phyloP scores from a whole-genome alignment of 1,140 invertebrate species.

The Leptinotarsa defecta region DNA sequence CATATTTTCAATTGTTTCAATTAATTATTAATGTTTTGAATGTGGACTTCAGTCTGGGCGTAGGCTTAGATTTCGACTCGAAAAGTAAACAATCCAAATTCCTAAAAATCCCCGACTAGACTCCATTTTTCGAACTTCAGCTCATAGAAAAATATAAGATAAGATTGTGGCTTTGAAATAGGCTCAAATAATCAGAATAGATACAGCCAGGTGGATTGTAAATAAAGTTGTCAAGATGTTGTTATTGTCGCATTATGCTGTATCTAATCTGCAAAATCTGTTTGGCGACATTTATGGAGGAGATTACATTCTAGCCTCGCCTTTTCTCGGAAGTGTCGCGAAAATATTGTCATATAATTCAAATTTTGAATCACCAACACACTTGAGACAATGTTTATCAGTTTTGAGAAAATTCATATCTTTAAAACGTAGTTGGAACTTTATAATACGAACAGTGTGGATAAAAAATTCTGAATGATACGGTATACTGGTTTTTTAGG shows the following conservation, averaged over 20 bases:
- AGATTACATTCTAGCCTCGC: background rate
- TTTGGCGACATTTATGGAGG: background rate
- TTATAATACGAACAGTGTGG: no score
- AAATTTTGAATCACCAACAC: no score
- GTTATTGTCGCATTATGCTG: background rate
- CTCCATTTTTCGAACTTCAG: background rate
- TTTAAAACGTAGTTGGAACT: no score
- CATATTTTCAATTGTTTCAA: no score
- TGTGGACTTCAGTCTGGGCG: no score
- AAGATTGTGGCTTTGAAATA: background rate
- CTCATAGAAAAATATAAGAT: background rate
- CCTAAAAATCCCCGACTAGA: background rate
- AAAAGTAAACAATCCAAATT: no score
- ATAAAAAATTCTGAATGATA: no score
- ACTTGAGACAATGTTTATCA: no score
- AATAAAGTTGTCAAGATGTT: slow-evolving; percentile 4
- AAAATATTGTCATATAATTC: background rate
- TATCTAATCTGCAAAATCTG: slow-evolving; percentile 6
- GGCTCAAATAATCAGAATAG: background rate
- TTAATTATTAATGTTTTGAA: no score
- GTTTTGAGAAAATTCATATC: no score
- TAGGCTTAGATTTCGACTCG: no score
- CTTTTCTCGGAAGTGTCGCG: background rate
- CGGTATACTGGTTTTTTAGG: no score
- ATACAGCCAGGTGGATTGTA: background rate